Evolutionary conservation across 1,140 invertebrate species (phyloP).

Genomic region (Halesus radiatus): DNA sequence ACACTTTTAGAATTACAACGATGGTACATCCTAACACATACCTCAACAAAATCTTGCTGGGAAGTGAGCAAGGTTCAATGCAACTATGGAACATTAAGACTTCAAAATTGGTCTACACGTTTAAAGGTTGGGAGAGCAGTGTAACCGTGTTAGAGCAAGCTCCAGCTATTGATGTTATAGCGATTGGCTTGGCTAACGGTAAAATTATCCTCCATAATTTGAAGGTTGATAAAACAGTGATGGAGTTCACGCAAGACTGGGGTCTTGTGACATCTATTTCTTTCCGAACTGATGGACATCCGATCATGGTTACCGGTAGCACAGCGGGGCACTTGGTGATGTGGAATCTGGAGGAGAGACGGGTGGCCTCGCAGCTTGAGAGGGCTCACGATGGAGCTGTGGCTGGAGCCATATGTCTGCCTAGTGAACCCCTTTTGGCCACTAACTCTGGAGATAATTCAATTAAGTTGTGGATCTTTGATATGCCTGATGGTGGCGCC

Average conservation of each 20-base stretch:
- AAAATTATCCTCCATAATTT: slow-evolving; percentile 92
- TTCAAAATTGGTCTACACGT: slow-evolving; percentile 84
- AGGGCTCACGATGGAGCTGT: slow-evolving; percentile 83
- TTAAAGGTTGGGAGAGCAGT: slow-evolving; percentile 81
- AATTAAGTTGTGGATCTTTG: slow-evolving; percentile 97
- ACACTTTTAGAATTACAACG: slow-evolving; percentile 82
- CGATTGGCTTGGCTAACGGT: slow-evolving; percentile 86
- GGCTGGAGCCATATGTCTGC: slow-evolving; percentile 85
- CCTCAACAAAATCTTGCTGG: slow-evolving; percentile 95
- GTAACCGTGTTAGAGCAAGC: slow-evolving; percentile 85
- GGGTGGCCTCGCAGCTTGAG: slow-evolving; percentile 81
- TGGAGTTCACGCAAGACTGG: slow-evolving; percentile 94
- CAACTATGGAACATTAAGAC: slow-evolving; percentile 94
- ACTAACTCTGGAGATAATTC: slow-evolving; percentile 95
- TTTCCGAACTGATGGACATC: slow-evolving; percentile 89
- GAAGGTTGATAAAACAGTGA: slow-evolving; percentile 86
- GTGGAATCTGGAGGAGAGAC: slow-evolving; percentile 93
- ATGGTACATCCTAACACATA: slow-evolving; percentile 93
- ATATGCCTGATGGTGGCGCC: slow-evolving; percentile 90
- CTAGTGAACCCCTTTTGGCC: slow-evolving; percentile 89
- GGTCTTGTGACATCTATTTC: slow-evolving; percentile 87
- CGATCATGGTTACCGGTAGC: slow-evolving; percentile 90
- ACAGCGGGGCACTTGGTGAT: slow-evolving; percentile 86
- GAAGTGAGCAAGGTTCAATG: slow-evolving; percentile 88
- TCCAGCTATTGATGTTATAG: slow-evolving; percentile 92